These are phyloP conservation scores for Danaus chrysippus DNA, from an alignment of 2,888 invertebrate species.

Conservation along the genomic window DNA sequence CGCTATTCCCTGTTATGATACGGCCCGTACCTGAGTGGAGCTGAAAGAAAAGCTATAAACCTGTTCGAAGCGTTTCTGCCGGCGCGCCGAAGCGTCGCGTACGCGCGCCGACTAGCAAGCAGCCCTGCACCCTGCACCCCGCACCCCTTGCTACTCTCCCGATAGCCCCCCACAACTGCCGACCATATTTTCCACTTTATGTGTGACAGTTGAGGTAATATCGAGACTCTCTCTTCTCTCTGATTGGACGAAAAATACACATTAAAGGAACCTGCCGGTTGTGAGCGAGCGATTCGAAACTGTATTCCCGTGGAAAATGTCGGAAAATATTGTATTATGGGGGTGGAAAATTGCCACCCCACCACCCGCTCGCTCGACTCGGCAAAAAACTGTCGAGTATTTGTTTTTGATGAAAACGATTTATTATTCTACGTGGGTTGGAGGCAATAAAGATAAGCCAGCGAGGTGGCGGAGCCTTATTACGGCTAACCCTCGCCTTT, in stretches of 20 bases:
- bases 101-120: slow-evolving; percentile 72
- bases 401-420: slow-evolving; percentile 80
- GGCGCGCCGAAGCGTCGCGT: slow-evolving; percentile 76
- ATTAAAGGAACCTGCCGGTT: slow-evolving; percentile 78
- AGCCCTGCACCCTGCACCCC: slow-evolving; percentile 37
- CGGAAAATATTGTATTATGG: slow-evolving; percentile 80
- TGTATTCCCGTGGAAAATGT: slow-evolving; percentile 80
- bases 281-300: slow-evolving; percentile 78
- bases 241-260: slow-evolving; percentile 81
- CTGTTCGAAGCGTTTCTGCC: slow-evolving; percentile 75
- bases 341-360: slow-evolving; percentile 79
- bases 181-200: slow-evolving; percentile 81
- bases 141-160: slow-evolving; percentile 40
- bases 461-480: slow-evolving; percentile 79
- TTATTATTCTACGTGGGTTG: slow-evolving; percentile 80
- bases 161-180: slow-evolving; percentile 71
- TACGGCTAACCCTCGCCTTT: slow-evolving; percentile 80
- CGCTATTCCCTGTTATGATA: slow-evolving; percentile 79
- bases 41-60: slow-evolving; percentile 81
- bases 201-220: slow-evolving; percentile 81
- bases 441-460: slow-evolving; percentile 80
- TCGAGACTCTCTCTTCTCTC: slow-evolving; percentile 79
- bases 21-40: slow-evolving; percentile 77
- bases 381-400: slow-evolving; percentile 80
- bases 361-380: slow-evolving; percentile 75